Evolutionary conservation across 2,888 invertebrate species (phyloP).

Genomic region (Netelia virgata): DNA sequence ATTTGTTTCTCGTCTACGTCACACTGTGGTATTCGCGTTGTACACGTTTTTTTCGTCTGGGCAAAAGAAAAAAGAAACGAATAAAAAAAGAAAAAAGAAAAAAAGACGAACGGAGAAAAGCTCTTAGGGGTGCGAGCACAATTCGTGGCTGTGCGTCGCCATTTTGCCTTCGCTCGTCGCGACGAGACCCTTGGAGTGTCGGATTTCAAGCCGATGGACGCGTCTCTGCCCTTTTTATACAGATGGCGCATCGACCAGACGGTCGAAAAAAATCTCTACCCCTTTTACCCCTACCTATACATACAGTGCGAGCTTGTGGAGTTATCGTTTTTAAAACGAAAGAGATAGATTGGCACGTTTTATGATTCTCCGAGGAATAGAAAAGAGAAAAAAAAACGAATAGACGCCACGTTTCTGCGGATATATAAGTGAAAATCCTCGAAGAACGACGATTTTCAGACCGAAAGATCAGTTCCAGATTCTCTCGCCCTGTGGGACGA

Average conservation of each 20-base stretch:
- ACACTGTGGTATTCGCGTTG: conserved; percentile 41
- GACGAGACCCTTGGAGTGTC: conserved; percentile 2
- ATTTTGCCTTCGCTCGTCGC: conserved; percentile 56
- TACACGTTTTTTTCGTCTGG: conserved; percentile 55
- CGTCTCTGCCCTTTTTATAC: conserved; percentile 6
- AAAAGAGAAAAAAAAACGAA: conserved; percentile 12
- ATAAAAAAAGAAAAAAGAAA: conserved; percentile 51
- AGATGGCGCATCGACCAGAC: conserved; percentile 34
- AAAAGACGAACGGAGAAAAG: conserved; percentile 58
- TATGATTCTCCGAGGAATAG: conserved; percentile 28
- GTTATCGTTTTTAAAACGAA: conserved; percentile 45
- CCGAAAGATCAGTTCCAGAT: conserved; percentile 50
- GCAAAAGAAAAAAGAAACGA: conserved; percentile 27
- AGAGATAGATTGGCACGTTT: conserved; percentile 51
- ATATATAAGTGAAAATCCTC: conserved; percentile 58
- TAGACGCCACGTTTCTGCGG: conserved; percentile 5
- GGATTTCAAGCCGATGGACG: conserved; percentile 63
- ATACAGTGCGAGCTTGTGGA: not conserved
- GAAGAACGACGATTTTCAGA: conserved; percentile 36
- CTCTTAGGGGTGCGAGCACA: conserved; percentile 58
- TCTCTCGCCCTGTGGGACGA: conserved; percentile 20
- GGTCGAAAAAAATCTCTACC: not conserved
- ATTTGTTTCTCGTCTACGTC: conserved; percentile 66
- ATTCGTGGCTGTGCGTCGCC: conserved; percentile 43
- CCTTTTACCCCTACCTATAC: not conserved